Percentiles rank a stretch among this genome's conserved stretches.
These are phyloP conservation scores for Australoheros scitulus DNA, from an alignment of 2,113 vertebrate genomes.

Conservation along the genomic window DNA sequence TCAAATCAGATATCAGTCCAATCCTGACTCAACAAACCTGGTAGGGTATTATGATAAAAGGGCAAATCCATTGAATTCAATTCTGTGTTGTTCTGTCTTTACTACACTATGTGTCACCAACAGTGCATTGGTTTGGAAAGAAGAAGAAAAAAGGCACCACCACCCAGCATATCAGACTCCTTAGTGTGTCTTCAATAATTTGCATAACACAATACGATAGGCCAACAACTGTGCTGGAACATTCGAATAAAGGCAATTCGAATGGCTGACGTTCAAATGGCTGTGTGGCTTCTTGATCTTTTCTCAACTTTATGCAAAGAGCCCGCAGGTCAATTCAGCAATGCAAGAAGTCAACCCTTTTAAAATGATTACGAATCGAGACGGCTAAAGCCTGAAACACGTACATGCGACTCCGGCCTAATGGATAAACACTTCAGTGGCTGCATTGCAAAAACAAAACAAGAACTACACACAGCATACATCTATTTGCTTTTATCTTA, in stretches of 20 bases:
- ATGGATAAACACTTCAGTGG: background rate
- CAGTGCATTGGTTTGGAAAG: background rate
- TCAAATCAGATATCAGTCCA: background rate
- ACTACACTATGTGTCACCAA: background rate
- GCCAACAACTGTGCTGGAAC: background rate
- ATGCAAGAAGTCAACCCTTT: conserved; percentile 5
- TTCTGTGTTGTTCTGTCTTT: background rate
- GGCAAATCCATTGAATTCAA: background rate
- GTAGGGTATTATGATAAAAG: too few relatives aligned
- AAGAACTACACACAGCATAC: background rate
- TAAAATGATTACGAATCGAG: background rate
- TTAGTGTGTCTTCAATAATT: background rate
- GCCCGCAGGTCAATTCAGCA: background rate
- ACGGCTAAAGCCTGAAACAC: background rate
- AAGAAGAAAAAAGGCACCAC: background rate
- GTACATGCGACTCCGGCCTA: background rate
- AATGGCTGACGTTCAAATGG: background rate
- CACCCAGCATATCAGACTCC: background rate
- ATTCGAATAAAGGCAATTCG: background rate
- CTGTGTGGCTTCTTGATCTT: background rate
- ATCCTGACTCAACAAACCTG: background rate
- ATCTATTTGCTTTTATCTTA: background rate
- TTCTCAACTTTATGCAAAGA: background rate
- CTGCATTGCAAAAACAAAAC: background rate
- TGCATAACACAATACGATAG: background rate